Percentiles rank a stretch among this genome's conserved stretches.
Conservation (phyloP, 2,888 invertebrate genomes). For the Glyphotaelius pellucidus region DNA sequence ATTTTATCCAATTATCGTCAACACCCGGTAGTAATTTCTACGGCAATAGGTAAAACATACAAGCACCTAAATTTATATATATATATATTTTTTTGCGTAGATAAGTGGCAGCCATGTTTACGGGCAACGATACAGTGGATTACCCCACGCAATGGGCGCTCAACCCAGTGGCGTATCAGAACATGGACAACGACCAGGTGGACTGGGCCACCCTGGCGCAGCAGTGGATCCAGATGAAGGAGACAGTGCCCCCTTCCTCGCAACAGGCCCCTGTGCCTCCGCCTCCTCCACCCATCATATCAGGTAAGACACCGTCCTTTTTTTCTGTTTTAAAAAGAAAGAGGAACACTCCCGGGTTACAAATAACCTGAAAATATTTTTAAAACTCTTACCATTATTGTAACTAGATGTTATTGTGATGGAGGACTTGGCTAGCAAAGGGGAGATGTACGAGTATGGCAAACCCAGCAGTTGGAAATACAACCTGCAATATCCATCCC, state of each 20-base stretch:
- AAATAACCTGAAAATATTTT: too few species aligned
- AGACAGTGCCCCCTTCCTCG: constrained; percentile 78
- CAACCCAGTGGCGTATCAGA: constrained; percentile 89
- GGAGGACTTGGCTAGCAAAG: too few species aligned
- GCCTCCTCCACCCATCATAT: constrained; percentile 73
- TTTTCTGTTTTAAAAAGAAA: neutral
- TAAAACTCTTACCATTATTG: too few species aligned
- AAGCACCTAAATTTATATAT: neutral
- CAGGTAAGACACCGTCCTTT: constrained; percentile 44
- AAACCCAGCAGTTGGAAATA: too few species aligned
- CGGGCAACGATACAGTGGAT: constrained; percentile 80
- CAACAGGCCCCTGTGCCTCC: constrained; percentile 80
- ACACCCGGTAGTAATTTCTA: neutral
- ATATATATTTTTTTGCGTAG: neutral
- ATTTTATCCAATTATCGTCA: neutral
- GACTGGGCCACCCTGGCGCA: constrained; percentile 98
- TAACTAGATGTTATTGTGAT: too few species aligned
- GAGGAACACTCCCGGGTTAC: too few species aligned
- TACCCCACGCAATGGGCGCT: constrained; percentile 88
- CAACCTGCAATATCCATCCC: too few species aligned
- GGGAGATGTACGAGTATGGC: too few species aligned
- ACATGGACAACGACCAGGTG: constrained; percentile 90
- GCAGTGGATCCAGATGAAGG: constrained; percentile 98
- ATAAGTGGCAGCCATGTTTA: constrained; percentile 73
- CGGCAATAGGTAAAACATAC: neutral